Conservation (phyloP, 2,888 invertebrate species). For the Microchrysa polita region DNA sequence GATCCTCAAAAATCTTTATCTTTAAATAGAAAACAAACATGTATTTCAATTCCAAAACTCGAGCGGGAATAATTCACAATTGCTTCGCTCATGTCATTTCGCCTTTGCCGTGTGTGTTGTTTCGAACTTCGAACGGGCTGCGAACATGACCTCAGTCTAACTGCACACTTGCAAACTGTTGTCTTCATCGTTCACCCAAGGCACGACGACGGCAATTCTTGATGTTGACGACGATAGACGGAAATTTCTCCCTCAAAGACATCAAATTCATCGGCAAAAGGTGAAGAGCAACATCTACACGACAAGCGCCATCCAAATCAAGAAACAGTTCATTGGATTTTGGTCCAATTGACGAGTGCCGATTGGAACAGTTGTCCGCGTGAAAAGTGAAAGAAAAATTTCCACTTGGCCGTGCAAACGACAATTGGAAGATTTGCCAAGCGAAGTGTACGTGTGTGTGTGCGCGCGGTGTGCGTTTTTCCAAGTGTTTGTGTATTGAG, state of each 20-base stretch:
- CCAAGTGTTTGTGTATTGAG: slow-evolving; percentile 37
- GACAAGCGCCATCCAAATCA: neutral
- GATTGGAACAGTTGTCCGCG: neutral
- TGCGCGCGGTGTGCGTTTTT: slow-evolving; percentile 8
- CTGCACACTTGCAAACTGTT: slow-evolving; percentile 14
- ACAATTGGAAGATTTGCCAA: neutral
- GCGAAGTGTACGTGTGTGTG: slow-evolving; percentile 22
- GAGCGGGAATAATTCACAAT: too few species aligned
- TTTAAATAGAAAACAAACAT: too few species aligned
- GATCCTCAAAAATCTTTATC: too few species aligned
- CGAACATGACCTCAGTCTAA: neutral
- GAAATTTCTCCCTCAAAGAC: slow-evolving; percentile 17
- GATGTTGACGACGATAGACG: slow-evolving; percentile 38
- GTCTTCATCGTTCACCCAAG: neutral
- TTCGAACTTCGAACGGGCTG: neutral
- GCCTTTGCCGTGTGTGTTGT: neutral
- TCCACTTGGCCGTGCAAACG: neutral
- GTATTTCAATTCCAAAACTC: too few species aligned
- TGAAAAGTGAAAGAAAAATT: slow-evolving; percentile 33
- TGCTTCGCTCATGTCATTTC: neutral
- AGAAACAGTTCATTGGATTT: neutral
- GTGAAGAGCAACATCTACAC: neutral
- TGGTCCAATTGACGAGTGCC: neutral
- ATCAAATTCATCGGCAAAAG: neutral
- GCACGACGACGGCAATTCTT: slow-evolving; percentile 18